These are phyloP conservation scores for Orgyia antiqua DNA, from an alignment of 2,888 invertebrate genomes.

Conservation along the genomic window DNA sequence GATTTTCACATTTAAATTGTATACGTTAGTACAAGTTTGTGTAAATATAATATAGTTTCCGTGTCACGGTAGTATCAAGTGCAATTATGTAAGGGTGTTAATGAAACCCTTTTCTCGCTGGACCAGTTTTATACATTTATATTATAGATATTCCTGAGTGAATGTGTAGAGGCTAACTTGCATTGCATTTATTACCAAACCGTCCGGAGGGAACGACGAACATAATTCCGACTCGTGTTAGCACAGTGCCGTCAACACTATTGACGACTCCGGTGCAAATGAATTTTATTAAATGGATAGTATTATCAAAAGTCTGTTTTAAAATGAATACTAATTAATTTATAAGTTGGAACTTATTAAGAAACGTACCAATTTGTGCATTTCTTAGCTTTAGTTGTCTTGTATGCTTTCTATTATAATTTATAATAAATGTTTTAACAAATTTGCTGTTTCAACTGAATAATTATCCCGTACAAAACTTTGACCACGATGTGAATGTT, in stretches of 20 bases:
- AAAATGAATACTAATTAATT: slow-evolving; percentile 34
- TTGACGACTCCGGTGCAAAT: slow-evolving; percentile 49
- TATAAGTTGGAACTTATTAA: slow-evolving; percentile 38
- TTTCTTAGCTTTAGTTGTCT: slow-evolving; percentile 70
- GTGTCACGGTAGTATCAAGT: slow-evolving; percentile 18
- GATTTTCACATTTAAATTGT: slow-evolving; percentile 18
- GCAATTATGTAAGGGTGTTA: slow-evolving; percentile 13
- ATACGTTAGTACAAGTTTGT: slow-evolving; percentile 9
- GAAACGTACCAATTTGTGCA: slow-evolving; percentile 73
- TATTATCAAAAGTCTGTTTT: slow-evolving; percentile 56
- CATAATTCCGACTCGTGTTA: slow-evolving; percentile 18
- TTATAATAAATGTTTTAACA: slow-evolving; percentile 71
- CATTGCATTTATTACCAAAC: slow-evolving; percentile 40
- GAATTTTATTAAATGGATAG: slow-evolving; percentile 37
- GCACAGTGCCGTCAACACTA: slow-evolving; percentile 44
- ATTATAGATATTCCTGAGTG: slow-evolving; percentile 35
- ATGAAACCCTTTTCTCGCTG: slow-evolving; percentile 12
- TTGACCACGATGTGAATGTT: no score
- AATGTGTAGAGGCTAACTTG: slow-evolving; percentile 43
- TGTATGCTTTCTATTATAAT: slow-evolving; percentile 69
- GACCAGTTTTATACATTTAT: slow-evolving; percentile 31
- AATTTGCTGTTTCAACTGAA: no score
- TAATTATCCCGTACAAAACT: no score
- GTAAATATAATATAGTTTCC: slow-evolving; percentile 12
- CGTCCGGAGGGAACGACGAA: slow-evolving; percentile 29